Evolutionary conservation across 2,888 invertebrate genomes (phyloP).

Genomic region (Sipha maydis): DNA sequence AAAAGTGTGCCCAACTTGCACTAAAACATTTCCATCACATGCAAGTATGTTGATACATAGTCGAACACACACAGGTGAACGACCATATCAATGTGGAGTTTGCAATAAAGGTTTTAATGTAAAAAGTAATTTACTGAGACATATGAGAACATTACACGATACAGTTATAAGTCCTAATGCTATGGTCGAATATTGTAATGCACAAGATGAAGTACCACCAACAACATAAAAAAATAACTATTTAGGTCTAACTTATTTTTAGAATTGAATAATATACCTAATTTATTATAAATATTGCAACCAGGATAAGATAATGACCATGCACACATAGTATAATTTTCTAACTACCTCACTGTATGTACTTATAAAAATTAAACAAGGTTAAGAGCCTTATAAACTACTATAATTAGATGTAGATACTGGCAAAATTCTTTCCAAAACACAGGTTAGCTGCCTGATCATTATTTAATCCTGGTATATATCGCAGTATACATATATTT

Average conservation of each 20-base stretch:
- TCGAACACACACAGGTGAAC: constrained; percentile 80
- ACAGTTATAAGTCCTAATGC: constrained; percentile 71
- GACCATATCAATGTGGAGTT: constrained; percentile 78
- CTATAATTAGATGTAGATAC: too few relatives aligned
- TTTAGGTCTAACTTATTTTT: constrained; percentile 21
- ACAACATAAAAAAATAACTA: constrained; percentile 30
- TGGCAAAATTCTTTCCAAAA: too few relatives aligned
- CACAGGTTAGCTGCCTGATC: too few relatives aligned
- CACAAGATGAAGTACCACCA: constrained; percentile 57
- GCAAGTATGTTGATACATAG: constrained; percentile 83
- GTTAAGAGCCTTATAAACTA: too few relatives aligned
- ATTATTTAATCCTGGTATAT: too few relatives aligned
- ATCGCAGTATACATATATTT: background rate
- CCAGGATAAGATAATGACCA: too few relatives aligned
- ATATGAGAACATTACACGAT: constrained; percentile 80
- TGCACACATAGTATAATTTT: too few relatives aligned
- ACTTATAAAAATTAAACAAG: too few relatives aligned
- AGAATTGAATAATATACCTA: background rate
- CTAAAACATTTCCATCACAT: constrained; percentile 80
- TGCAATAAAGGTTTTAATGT: constrained; percentile 84
- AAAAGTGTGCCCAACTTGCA: constrained; percentile 76
- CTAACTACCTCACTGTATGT: too few relatives aligned
- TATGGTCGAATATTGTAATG: constrained; percentile 57
- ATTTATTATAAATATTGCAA: background rate
- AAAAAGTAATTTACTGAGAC: constrained; percentile 79